A percentile compares a stretch with the other conserved stretches of the same genome.
Conservation (phyloP, 2,888 invertebrate genomes). For the Tachina lurida region DNA sequence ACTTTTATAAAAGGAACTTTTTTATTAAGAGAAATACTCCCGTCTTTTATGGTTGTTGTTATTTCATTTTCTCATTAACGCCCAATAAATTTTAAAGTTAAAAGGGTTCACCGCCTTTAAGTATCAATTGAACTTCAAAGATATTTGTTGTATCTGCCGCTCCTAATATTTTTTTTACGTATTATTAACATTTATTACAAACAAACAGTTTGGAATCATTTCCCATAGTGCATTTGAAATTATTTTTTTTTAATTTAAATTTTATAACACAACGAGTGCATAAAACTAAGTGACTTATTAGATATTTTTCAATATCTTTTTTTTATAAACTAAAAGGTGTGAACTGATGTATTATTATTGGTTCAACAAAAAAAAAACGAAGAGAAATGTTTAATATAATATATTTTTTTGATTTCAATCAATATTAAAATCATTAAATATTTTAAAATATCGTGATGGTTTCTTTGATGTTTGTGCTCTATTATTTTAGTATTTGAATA, state of each 20-base stretch:
- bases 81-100: conserved; percentile 72
- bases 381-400: background rate
- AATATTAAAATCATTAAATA: conserved; percentile 8
- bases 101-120: conserved; percentile 72
- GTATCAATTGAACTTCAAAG: conserved; percentile 74
- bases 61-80: conserved; percentile 55
- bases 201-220: conserved; percentile 2
- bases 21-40: no score
- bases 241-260: conserved; percentile 1
- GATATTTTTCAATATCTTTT: conserved; percentile 6
- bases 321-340: conserved; percentile 52
- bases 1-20: no score
- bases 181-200: conserved; percentile 19
- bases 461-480: conserved; percentile 41
- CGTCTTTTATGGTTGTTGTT: background rate
- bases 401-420: conserved; percentile 27
- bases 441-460: conserved; percentile 31
- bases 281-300: conserved; percentile 34
- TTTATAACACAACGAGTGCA: background rate
- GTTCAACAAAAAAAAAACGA: background rate
- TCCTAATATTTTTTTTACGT: conserved; percentile 32
- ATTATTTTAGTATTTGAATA: background rate
- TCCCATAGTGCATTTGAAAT: background rate
- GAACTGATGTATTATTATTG: conserved; percentile 54
- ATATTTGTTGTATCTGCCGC: conserved; percentile 30